phyloP scores from a whole-genome alignment of 2,113 vertebrate species.

The Barbus barbus region DNA sequence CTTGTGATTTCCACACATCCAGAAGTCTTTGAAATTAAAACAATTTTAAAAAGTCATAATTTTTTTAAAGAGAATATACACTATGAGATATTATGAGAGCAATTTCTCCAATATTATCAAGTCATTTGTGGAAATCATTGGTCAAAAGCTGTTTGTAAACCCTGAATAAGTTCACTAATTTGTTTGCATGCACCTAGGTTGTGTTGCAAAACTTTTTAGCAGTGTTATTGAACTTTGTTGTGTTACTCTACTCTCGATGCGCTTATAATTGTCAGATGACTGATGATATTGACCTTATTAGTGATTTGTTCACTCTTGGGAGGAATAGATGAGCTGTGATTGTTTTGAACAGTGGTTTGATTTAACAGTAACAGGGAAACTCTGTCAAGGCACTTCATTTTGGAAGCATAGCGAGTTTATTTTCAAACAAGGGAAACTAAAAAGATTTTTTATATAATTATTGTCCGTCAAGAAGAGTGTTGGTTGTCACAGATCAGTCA shows the following conservation, averaged over 20 bases:
- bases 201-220: not conserved
- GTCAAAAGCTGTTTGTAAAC: no score
- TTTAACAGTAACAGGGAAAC: not conserved
- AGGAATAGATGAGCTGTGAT: not conserved
- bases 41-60: no score
- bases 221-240: no score
- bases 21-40: not conserved
- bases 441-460: not conserved
- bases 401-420: not conserved
- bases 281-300: conserved; percentile 21
- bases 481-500: not conserved
- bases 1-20: not conserved
- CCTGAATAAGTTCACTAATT: not conserved
- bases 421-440: not conserved
- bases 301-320: not conserved
- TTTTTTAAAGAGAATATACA: no score
- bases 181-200: not conserved
- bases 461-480: not conserved
- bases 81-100: no score
- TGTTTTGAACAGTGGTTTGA: not conserved
- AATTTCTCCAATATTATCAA: no score
- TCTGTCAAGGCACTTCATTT: conserved; percentile 2
- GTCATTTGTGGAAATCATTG: not conserved
- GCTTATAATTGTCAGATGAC: not conserved
- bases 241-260: not conserved